These are phyloP conservation scores for Charanyca ferruginea DNA, from an alignment of 2,888 invertebrate species.

Conservation along the genomic window DNA sequence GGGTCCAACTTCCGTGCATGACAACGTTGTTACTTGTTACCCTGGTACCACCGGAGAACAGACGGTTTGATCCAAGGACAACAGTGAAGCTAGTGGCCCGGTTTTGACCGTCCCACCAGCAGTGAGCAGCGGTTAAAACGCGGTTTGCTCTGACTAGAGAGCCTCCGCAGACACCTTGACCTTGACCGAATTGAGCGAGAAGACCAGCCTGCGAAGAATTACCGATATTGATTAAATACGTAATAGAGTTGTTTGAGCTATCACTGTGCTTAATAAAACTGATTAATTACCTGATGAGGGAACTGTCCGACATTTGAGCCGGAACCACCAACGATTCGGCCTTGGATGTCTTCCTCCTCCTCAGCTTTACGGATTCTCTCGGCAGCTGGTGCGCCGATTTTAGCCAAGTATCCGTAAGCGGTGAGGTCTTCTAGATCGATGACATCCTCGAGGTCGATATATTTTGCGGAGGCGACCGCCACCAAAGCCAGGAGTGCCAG, in stretches of 20 bases:
- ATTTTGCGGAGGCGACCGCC: constrained; percentile 47
- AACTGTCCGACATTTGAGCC: constrained; percentile 54
- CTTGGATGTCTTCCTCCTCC: constrained; percentile 32
- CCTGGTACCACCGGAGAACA: constrained; percentile 75
- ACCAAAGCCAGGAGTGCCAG: constrained; percentile 53
- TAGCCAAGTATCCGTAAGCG: constrained; percentile 62
- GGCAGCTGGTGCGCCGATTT: constrained; percentile 62
- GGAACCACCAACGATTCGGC: constrained; percentile 66
- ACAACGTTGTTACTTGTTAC: constrained; percentile 64
- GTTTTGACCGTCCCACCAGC: constrained; percentile 78
- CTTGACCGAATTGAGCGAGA: constrained; percentile 28
- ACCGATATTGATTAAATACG: neutral
- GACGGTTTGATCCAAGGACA: constrained; percentile 72
- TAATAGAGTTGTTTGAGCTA: no score
- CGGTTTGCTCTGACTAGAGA: constrained; percentile 69
- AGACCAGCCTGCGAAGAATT: constrained; percentile 56
- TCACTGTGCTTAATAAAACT: no score
- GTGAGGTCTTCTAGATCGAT: constrained; percentile 53
- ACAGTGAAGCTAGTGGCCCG: constrained; percentile 73
- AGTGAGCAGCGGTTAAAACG: constrained; percentile 79
- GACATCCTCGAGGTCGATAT: constrained; percentile 29
- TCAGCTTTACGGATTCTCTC: constrained; percentile 53
- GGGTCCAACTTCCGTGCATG: constrained; percentile 73
- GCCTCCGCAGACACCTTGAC: constrained; percentile 75
- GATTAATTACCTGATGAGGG: constrained; percentile 63